A percentile compares a stretch with the other conserved stretches of the same genome.
Conservation (phyloP, 2,797 vertebrate genomes). For the Sciurus vulgaris region DNA sequence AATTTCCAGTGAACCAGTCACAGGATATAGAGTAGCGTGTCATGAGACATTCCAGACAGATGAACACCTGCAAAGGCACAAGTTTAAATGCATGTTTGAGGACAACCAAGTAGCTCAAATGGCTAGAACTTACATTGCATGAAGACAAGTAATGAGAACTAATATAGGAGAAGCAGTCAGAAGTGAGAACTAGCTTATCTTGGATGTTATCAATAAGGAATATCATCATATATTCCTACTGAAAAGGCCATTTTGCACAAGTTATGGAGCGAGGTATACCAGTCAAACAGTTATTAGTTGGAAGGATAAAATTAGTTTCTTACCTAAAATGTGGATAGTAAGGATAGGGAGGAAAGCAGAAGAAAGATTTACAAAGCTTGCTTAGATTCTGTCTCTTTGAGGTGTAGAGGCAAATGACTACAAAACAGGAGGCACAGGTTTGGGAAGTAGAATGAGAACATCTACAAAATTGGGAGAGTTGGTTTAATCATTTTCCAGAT, state of each 20-base stretch:
- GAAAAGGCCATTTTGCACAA: constrained; percentile 14
- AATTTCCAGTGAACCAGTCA: background rate
- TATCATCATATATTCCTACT: background rate
- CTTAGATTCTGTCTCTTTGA: background rate
- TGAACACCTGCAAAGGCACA: background rate
- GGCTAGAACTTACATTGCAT: background rate
- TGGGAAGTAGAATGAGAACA: background rate
- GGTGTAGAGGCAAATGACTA: background rate
- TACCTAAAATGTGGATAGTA: background rate
- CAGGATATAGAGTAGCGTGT: background rate
- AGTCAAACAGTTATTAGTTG: background rate
- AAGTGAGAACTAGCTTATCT: background rate
- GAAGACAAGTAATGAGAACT: background rate
- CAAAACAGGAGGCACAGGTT: background rate
- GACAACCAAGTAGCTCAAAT: background rate
- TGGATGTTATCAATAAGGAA: background rate
- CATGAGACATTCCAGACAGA: background rate
- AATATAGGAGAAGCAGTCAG: background rate
- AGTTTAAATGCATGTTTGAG: background rate
- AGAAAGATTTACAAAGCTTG: background rate
- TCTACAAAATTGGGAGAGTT: background rate
- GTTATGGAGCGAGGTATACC: background rate
- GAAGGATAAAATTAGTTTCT: background rate
- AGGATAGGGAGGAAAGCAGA: background rate
- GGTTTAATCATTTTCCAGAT: background rate